phyloP scores from a whole-genome alignment of 2,113 vertebrate genomes.

The Cercocebus atys region DNA sequence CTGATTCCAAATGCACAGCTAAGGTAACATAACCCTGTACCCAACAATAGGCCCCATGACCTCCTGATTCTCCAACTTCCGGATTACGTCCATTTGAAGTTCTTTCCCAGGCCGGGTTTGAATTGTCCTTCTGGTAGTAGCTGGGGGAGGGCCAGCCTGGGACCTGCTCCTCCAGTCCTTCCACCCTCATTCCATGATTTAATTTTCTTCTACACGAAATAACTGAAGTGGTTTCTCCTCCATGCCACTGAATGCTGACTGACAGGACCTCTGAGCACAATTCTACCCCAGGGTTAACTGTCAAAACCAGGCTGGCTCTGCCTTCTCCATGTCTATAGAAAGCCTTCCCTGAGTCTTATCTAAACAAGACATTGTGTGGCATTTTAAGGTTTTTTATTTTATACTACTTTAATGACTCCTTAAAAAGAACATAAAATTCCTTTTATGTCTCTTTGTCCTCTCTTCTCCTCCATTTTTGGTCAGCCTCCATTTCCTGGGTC shows the following conservation, averaged over 20 bases:
- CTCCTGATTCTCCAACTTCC: neutral
- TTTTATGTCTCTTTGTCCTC: conserved; percentile 79
- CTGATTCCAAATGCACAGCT: neutral
- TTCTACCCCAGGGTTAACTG: neutral
- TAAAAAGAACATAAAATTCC: conserved; percentile 83
- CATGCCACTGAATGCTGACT: neutral
- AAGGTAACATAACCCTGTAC: neutral
- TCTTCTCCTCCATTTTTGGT: conserved; percentile 69
- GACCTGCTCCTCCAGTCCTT: neutral
- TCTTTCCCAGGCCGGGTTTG: neutral
- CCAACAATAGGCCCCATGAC: neutral
- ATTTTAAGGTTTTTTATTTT: conserved; percentile 68
- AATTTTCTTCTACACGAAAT: neutral
- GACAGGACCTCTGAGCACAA: neutral
- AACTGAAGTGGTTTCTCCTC: neutral
- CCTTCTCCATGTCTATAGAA: neutral
- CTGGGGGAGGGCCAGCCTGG: no score
- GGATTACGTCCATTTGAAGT: neutral
- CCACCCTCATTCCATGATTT: neutral
- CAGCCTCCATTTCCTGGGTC: conserved; percentile 82
- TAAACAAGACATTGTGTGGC: conserved; percentile 64
- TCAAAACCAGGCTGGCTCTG: neutral
- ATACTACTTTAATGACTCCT: conserved; percentile 77
- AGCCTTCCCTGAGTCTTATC: conserved; percentile 27
- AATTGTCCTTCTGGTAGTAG: neutral